These are phyloP conservation scores for Entosphenus tridentatus DNA, from an alignment of 2,113 vertebrate genomes.

Conservation along the genomic window DNA sequence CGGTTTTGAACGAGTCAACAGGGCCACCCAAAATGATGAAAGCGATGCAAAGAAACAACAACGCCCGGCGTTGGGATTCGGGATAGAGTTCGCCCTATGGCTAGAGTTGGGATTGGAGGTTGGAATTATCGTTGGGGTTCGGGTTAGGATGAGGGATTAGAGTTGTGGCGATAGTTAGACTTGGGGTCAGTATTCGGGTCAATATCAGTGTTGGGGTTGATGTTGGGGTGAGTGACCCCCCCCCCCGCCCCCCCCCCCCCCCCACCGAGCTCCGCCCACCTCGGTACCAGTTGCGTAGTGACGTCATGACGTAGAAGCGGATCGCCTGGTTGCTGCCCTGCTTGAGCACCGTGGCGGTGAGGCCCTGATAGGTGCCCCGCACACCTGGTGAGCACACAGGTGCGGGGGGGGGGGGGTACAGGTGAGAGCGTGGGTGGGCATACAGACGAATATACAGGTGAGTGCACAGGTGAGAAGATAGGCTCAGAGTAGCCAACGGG, in stretches of 20 bases:
- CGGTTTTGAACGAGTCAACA: not conserved
- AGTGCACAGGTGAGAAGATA: too few relatives aligned
- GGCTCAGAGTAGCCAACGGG: too few relatives aligned
- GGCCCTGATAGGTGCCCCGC: slow-evolving; percentile 33
- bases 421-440: not conserved
- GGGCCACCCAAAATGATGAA: too few relatives aligned
- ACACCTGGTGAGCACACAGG: slow-evolving; percentile 18
- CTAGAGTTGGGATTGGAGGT: too few relatives aligned
- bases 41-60: not conserved
- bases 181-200: too few relatives aligned
- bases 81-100: too few relatives aligned
- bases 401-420: not conserved
- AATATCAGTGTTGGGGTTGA: too few relatives aligned
- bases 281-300: slow-evolving; percentile 38
- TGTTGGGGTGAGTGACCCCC: not conserved
- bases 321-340: slow-evolving; percentile 41
- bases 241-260: not conserved
- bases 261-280: slow-evolving; percentile 14
- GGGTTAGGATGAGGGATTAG: too few relatives aligned
- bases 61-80: not conserved
- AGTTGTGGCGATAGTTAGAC: too few relatives aligned
- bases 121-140: too few relatives aligned
- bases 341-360: slow-evolving; percentile 36
- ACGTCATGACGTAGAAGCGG: slow-evolving; percentile 39
- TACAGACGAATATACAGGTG: too few relatives aligned